Conservation (phyloP, 2,113 vertebrate genomes). For the Ammodytes marinus region DNA sequence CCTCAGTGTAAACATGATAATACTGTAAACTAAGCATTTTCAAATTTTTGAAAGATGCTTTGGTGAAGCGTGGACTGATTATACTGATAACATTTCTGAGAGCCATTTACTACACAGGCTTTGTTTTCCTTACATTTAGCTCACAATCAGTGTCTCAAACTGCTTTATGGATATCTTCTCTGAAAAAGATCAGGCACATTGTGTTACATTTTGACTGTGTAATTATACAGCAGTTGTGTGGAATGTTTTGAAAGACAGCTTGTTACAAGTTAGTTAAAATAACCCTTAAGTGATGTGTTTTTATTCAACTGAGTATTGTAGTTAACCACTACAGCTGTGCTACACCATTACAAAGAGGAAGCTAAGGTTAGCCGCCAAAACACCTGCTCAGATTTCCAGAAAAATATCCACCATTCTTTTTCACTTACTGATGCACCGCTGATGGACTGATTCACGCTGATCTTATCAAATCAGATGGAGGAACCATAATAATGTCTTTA, state of each 20-base stretch:
- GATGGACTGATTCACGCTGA: neutral
- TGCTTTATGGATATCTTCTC: neutral
- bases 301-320: neutral
- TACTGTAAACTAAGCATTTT: neutral
- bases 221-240: neutral
- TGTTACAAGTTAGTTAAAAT: neutral
- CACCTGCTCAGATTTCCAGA: constrained; percentile 33
- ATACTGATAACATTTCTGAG: neutral
- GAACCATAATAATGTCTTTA: constrained; percentile 33
- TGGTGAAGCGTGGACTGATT: neutral
- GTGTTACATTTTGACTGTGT: neutral
- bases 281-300: neutral
- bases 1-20: neutral
- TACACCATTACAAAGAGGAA: neutral
- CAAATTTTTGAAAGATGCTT: neutral
- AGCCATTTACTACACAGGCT: neutral
- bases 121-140: neutral
- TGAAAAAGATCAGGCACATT: neutral
- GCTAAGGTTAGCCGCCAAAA: neutral
- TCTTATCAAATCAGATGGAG: constrained; percentile 7
- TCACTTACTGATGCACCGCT: neutral
- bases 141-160: neutral
- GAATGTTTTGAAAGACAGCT: neutral
- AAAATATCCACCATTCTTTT: neutral
- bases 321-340: constrained; percentile 10